phyloP scores from a whole-genome alignment of 2,888 invertebrate genomes.

The Fragum whitleyi region DNA sequence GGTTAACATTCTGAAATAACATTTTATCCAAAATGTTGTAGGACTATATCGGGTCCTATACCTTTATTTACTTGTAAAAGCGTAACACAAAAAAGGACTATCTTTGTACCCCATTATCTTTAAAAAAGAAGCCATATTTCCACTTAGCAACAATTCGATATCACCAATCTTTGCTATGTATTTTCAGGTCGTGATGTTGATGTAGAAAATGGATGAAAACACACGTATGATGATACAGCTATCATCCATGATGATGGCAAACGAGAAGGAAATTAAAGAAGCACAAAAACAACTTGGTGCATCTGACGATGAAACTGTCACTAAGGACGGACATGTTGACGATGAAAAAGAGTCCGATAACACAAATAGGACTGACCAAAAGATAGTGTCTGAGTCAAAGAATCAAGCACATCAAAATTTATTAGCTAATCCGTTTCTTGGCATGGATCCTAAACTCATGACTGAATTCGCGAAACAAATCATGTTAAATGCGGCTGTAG shows the following conservation, averaged over 20 bases:
- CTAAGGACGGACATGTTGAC: background rate
- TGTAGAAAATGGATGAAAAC: constrained; percentile 60
- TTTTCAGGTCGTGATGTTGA: background rate
- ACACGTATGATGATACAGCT: constrained; percentile 65
- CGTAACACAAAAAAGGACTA: no score
- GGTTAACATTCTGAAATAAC: no score
- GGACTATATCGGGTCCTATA: no score
- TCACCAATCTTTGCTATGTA: background rate
- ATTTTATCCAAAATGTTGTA: no score
- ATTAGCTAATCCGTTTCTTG: constrained; percentile 9
- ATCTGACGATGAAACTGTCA: background rate
- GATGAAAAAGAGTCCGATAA: background rate
- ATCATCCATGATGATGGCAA: constrained; percentile 66
- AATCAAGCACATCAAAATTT: background rate
- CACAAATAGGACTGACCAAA: background rate
- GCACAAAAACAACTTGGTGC: constrained; percentile 42
- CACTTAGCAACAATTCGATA: no score
- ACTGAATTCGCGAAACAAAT: constrained; percentile 63
- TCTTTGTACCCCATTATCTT: no score
- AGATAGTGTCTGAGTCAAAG: background rate
- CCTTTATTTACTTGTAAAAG: no score
- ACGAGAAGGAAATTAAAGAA: constrained; percentile 51
- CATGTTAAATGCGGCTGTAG: constrained; percentile 50
- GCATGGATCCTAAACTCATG: constrained; percentile 59
- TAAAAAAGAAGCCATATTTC: no score